These are phyloP conservation scores for Artibeus lituratus DNA, from an alignment of 2,797 vertebrate species.

Conservation along the genomic window DNA sequence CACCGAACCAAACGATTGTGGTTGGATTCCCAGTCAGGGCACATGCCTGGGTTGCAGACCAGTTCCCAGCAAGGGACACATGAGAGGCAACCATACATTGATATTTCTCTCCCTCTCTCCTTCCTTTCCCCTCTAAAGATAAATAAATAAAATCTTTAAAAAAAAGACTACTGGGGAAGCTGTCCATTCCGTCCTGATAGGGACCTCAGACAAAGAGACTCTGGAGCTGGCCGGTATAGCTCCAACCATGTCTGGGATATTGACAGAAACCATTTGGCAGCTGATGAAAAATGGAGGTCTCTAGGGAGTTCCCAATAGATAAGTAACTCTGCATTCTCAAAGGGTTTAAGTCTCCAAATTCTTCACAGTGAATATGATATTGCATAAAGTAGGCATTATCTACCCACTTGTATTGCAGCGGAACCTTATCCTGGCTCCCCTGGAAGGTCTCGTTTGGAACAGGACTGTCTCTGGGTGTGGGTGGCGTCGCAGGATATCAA, in stretches of 20 bases:
- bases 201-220: not conserved
- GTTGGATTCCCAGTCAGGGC: too few relatives aligned
- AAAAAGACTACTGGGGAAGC: not conserved
- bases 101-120: too few relatives aligned
- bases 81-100: too few relatives aligned
- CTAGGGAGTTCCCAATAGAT: not conserved
- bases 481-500: not conserved
- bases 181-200: not conserved
- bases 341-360: not conserved
- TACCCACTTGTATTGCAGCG: not conserved
- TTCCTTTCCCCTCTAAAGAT: too few relatives aligned
- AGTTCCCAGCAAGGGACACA: too few relatives aligned
- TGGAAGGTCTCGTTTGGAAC: conserved; percentile 1
- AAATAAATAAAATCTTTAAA: too few relatives aligned
- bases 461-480: not conserved
- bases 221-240: not conserved
- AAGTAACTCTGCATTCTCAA: not conserved
- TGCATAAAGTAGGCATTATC: not conserved
- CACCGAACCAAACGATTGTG: too few relatives aligned
- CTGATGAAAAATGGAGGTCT: not conserved
- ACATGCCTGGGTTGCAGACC: too few relatives aligned
- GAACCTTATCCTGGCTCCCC: not conserved
- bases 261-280: not conserved
- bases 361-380: not conserved
- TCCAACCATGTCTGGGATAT: not conserved